Evolutionary conservation across 2,888 invertebrate genomes (phyloP).

Genomic region (Lasioglossum zephyrum): DNA sequence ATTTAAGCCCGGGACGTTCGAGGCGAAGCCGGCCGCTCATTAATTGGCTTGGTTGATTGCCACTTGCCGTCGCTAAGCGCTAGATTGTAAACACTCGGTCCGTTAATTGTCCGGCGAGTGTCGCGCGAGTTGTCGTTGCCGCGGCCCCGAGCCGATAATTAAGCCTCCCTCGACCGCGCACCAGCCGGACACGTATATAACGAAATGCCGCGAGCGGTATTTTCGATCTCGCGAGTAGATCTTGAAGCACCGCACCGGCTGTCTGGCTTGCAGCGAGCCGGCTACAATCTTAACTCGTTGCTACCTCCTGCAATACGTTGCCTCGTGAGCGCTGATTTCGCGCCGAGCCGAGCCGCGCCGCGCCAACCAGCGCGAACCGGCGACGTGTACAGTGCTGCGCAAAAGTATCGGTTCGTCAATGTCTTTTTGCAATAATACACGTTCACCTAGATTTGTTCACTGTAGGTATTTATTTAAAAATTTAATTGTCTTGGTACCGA

Average conservation of each 20-base stretch:
- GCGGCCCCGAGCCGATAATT: constrained; percentile 66
- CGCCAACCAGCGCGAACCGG: neutral
- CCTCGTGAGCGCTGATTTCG: constrained; percentile 12
- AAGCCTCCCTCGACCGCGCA: constrained; percentile 53
- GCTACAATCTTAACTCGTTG: constrained; percentile 29
- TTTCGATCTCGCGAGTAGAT: constrained; percentile 54
- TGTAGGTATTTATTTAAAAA: too few species aligned
- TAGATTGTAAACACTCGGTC: constrained; percentile 80
- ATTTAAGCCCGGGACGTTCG: constrained; percentile 70
- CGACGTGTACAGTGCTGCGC: constrained; percentile 9
- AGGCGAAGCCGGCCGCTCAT: constrained; percentile 67
- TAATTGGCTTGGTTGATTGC: constrained; percentile 79
- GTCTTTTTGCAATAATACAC: neutral
- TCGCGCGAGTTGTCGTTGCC: constrained; percentile 67
- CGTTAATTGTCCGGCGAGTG: constrained; percentile 75
- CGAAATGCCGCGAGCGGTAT: constrained; percentile 63
- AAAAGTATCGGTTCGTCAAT: neutral
- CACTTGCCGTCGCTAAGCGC: constrained; percentile 74
- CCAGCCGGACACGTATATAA: constrained; percentile 44
- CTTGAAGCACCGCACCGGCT: constrained; percentile 32
- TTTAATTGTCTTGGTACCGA: too few species aligned
- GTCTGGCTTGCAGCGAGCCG: constrained; percentile 23
- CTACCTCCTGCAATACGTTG: constrained; percentile 25
- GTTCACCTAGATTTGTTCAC: too few species aligned
- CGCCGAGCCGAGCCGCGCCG: neutral